phyloP scores from a whole-genome alignment of 2,113 vertebrate genomes.

The Notothenia coriiceps region DNA sequence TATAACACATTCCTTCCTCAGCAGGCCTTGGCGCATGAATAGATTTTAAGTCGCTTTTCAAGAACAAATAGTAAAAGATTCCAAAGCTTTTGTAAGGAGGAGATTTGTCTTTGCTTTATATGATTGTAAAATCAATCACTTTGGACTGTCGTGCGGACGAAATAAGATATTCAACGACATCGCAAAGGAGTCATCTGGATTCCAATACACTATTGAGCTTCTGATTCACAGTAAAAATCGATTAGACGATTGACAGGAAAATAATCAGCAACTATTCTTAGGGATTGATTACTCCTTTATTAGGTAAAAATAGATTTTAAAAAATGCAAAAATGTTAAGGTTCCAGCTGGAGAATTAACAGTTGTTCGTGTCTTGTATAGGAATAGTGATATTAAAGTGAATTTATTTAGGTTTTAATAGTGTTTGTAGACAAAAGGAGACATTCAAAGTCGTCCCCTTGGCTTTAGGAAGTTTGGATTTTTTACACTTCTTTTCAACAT shows the following conservation, averaged over 20 bases:
- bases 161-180: not conserved
- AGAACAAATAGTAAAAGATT: not conserved
- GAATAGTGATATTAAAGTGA: not conserved
- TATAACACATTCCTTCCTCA: conserved; percentile 8
- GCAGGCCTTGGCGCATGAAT: not conserved
- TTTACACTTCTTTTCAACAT: not conserved
- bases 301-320: too few species aligned
- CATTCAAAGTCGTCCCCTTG: not conserved
- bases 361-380: not conserved
- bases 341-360: not conserved
- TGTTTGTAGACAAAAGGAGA: not conserved
- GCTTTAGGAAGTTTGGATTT: not conserved
- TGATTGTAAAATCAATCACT: not conserved
- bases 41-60: not conserved
- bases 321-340: too few species aligned
- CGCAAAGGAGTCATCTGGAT: too few species aligned
- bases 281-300: too few species aligned
- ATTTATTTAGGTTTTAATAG: not conserved
- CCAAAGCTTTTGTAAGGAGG: not conserved
- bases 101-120: not conserved
- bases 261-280: too few species aligned
- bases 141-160: not conserved
- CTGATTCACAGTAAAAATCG: too few species aligned
- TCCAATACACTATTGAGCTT: too few species aligned
- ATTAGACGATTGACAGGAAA: too few species aligned